phyloP scores from a whole-genome alignment of 2,888 invertebrate genomes.

The Balanococcus diminutus region DNA sequence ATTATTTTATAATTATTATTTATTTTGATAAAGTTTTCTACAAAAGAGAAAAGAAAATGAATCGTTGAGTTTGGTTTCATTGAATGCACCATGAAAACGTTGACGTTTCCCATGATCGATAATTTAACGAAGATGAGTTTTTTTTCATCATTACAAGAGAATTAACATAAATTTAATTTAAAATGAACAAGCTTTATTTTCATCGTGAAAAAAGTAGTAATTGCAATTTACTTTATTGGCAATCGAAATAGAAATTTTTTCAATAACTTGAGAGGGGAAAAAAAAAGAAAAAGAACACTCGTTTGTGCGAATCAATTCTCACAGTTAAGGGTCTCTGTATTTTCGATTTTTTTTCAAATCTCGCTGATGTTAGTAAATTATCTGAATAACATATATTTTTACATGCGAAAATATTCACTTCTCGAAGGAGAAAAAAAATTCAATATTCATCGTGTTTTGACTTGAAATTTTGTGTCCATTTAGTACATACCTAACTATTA shows the following conservation, averaged over 20 bases:
- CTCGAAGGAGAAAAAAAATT: not conserved
- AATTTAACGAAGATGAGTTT: not conserved
- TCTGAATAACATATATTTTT: too few species aligned
- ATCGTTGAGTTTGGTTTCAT: not conserved
- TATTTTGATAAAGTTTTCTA: too few species aligned
- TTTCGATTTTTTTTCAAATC: too few species aligned
- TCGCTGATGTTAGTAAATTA: too few species aligned
- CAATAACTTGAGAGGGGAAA: too few species aligned
- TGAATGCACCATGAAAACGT: too few species aligned
- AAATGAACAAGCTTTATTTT: not conserved
- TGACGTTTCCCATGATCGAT: not conserved
- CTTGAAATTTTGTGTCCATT: not conserved
- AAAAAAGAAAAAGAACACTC: not conserved
- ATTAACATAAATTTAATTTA: constrained; percentile 2
- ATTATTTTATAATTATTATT: not conserved
- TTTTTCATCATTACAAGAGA: not conserved
- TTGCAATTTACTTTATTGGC: not conserved
- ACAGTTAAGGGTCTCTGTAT: not conserved
- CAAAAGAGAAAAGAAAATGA: not conserved
- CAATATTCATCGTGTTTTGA: not conserved
- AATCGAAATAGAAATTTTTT: not conserved
- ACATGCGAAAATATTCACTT: not conserved
- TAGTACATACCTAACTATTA: not conserved
- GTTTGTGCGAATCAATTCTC: not conserved
- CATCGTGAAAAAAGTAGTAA: not conserved